Percentiles rank a stretch among this genome's conserved stretches.
Conservation (phyloP, 2,888 invertebrate species). For the Aporophyla nigra region DNA sequence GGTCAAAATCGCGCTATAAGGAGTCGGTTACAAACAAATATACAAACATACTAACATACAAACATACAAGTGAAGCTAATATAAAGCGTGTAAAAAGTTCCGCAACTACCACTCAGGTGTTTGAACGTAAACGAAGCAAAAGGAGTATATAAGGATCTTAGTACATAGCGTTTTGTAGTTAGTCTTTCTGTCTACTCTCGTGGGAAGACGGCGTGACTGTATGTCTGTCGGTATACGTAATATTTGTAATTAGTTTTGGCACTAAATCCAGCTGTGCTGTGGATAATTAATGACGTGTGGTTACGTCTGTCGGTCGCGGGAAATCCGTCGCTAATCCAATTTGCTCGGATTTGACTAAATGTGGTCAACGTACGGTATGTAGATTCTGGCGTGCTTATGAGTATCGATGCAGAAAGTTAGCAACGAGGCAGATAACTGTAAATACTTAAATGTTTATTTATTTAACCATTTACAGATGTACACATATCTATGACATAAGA, state of each 20-base stretch:
- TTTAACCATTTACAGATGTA: too few relatives aligned
- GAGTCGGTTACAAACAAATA: too few relatives aligned
- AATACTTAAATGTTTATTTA: too few relatives aligned
- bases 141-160: background rate
- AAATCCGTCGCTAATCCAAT: slow-evolving; percentile 18
- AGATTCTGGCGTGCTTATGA: too few relatives aligned
- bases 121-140: background rate
- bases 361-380: background rate
- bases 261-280: background rate
- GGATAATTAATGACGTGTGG: slow-evolving; percentile 22
- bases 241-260: background rate
- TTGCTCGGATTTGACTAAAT: slow-evolving; percentile 8
- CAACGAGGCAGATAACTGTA: background rate
- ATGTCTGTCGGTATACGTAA: background rate
- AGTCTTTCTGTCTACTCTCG: background rate
- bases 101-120: too few relatives aligned
- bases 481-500: too few relatives aligned
- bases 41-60: too few relatives aligned
- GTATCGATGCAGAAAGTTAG: background rate
- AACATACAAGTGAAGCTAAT: too few relatives aligned
- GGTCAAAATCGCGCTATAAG: too few relatives aligned
- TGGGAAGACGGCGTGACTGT: background rate
- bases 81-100: too few relatives aligned
- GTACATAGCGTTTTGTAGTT: background rate
- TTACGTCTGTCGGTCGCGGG: slow-evolving; percentile 2